Evolutionary conservation across 2,888 invertebrate genomes (phyloP), one percentile per base, ranked within the genome.

Genomic region (Ophion costatus): DNA sequence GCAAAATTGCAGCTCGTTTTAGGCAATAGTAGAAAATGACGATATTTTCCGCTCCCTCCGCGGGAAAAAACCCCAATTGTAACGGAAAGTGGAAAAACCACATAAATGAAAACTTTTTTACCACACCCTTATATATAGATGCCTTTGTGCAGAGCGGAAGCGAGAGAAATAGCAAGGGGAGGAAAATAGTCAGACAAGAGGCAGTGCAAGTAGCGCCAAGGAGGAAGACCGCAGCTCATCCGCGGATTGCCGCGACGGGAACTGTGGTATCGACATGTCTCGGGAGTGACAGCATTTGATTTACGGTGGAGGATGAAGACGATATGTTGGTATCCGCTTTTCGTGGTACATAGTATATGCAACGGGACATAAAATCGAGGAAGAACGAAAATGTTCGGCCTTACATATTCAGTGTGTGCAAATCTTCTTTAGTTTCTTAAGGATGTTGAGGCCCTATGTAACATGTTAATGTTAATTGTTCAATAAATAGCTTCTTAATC

Each of bases 251-350:
- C 61, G 76, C 66, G 64, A 64, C 24, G 76, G 69, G 75, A 80
- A 69, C 57, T 66, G 59, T 66, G 87, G 66, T 86, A 87, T 87
- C 84, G 88, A 87, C 86, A 83, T 80, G 57, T 86, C 76, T 88
- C 61, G 61, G 24, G 56, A 67, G 63, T 42, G 84, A 84, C 63
- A 78, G 74, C 85, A 85, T 86, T 87, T 88, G 73, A 86, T 87
- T 86, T 83, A 86, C 66, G 80, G 77, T 67, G 59, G 56, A 70
- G 76, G 63, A 83, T 74, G n/a, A 67, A 80, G 77, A 67, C 57
- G 51, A 70, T 67, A 81, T 75, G 64, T 57, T 29, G 22, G 73
- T 57, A 64, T 74, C 33, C 59, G 24, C 69, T 59, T 14, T 17
- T 61, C 61, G 7, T 42, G 24, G 11, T 33, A 66, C 17, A 69